Conservation (phyloP, 1,140 invertebrate species). For the Drosophila orosa region DNA sequence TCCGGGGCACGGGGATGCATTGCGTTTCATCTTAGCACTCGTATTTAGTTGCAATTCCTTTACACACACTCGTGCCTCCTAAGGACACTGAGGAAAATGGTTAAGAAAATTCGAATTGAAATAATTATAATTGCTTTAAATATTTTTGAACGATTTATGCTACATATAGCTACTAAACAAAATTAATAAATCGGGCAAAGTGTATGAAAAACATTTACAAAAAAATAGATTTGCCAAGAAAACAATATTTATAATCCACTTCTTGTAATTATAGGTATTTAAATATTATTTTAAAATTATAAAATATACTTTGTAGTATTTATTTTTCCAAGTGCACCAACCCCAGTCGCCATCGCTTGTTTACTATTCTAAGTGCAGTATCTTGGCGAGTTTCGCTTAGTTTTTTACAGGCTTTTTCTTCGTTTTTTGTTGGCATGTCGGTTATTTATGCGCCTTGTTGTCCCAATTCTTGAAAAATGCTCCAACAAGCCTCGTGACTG, state of each 20-base stretch:
- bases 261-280: neutral
- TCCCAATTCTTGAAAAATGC: slow-evolving; percentile 77
- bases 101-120: neutral
- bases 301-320: neutral
- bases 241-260: too few species aligned
- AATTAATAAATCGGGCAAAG: too few species aligned
- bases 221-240: too few species aligned
- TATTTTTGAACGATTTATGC: neutral
- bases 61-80: slow-evolving; percentile 21
- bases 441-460: slow-evolving; percentile 80
- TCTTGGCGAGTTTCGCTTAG: slow-evolving; percentile 55
- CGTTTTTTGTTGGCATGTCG: slow-evolving; percentile 61
- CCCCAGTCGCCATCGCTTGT: slow-evolving; percentile 44
- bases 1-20: slow-evolving; percentile 32
- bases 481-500: slow-evolving; percentile 49
- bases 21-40: slow-evolving; percentile 72
- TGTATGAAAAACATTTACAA: too few species aligned
- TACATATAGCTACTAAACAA: too few species aligned
- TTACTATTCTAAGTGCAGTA: slow-evolving; percentile 78
- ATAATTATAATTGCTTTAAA: neutral
- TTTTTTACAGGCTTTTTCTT: slow-evolving; percentile 44
- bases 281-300: neutral
- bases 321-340: neutral
- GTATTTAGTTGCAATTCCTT: slow-evolving; percentile 75
- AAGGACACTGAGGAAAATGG: neutral